phyloP scores from a whole-genome alignment of 2,797 vertebrate species.

The Denticeps clupeoides region DNA sequence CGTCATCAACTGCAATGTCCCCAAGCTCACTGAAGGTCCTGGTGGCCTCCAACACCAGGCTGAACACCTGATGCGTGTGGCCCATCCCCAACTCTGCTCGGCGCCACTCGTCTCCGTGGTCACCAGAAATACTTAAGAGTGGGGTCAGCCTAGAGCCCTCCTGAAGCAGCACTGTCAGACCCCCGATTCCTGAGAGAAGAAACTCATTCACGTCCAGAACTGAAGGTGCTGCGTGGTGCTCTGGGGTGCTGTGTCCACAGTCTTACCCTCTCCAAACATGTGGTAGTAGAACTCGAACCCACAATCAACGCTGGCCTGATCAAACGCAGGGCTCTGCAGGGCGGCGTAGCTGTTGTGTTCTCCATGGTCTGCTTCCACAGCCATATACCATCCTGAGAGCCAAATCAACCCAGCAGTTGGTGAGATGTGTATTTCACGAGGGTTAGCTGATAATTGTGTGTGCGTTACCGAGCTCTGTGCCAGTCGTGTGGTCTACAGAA shows the following conservation, averaged over 20 bases:
- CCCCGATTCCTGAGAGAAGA: conserved; percentile 30
- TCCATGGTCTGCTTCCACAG: conserved; percentile 35
- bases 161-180: conserved; percentile 44
- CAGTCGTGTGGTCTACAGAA: conserved; percentile 49
- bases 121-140: conserved; percentile 50
- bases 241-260: neutral
- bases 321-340: conserved; percentile 49
- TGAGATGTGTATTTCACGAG: no score
- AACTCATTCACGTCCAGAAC: neutral
- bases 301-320: conserved; percentile 47
- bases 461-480: conserved; percentile 46
- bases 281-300: conserved; percentile 58
- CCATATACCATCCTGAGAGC: conserved; percentile 59
- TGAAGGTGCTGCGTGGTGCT: neutral
- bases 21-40: conserved; percentile 40
- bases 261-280: conserved; percentile 52
- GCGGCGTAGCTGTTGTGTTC: conserved; percentile 43
- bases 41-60: conserved; percentile 49
- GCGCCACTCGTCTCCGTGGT: conserved; percentile 45
- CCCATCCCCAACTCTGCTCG: conserved; percentile 39
- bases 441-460: no score
- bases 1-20: conserved; percentile 56
- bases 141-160: conserved; percentile 37
- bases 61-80: conserved; percentile 46
- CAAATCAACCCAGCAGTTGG: no score